Conservation (phyloP, 2,113 vertebrate species). For the Spilogale gracilis region DNA sequence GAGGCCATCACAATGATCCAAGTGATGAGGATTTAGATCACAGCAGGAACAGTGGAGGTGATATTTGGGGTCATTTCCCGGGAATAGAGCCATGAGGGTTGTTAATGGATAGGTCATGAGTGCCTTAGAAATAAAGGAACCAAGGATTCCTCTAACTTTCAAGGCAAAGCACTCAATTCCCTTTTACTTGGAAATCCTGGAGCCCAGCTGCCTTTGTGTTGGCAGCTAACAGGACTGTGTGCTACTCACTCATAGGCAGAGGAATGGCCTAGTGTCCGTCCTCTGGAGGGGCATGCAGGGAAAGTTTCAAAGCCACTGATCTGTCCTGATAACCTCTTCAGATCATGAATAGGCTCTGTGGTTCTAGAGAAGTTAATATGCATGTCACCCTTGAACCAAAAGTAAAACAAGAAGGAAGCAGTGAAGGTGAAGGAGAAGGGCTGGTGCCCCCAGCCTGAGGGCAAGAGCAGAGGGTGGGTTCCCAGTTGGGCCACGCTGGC, state of each 20-base stretch:
- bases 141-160: background rate
- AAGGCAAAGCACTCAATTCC: background rate
- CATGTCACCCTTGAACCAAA: no score
- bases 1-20: background rate
- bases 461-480: fast-evolving
- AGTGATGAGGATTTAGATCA: background rate
- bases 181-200: background rate
- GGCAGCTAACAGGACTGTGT: background rate
- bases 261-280: no score
- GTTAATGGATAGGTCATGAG: background rate
- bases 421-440: fast-evolving
- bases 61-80: background rate
- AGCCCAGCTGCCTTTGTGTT: no score
- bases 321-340: background rate
- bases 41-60: fast-evolving
- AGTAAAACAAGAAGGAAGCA: background rate
- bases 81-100: background rate
- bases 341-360: background rate
- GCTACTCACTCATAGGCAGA: background rate
- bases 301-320: background rate
- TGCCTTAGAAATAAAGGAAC: background rate
- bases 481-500: background rate
- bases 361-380: background rate
- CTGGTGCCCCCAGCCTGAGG: fast-evolving
- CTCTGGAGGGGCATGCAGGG: background rate